Evolutionary conservation across 2,797 vertebrate species (phyloP).

Genomic region (Hapalemur alaotrensis): DNA sequence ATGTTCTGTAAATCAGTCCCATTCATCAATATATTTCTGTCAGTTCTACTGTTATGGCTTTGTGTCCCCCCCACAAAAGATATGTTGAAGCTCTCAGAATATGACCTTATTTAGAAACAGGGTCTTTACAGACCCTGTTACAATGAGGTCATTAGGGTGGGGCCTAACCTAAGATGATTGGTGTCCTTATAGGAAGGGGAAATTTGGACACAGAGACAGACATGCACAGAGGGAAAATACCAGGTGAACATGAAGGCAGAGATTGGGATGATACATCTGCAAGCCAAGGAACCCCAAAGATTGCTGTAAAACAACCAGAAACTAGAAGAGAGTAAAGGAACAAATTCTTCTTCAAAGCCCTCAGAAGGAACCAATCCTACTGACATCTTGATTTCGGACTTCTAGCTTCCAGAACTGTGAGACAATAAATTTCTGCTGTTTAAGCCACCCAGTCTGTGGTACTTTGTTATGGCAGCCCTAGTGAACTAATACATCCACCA

Average conservation of each 20-base stretch:
- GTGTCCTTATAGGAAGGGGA: not conserved
- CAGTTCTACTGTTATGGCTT: not conserved
- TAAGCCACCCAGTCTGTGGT: not conserved
- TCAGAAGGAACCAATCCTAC: not conserved
- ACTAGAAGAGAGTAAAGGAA: not conserved
- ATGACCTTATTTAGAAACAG: slow-evolving; percentile 20
- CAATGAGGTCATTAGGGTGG: not conserved
- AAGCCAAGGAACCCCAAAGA: not conserved
- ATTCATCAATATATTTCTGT: not conserved
- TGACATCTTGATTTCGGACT: not conserved
- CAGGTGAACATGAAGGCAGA: not conserved
- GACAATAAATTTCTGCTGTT: not conserved
- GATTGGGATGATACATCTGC: not conserved
- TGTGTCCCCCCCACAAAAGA: not conserved
- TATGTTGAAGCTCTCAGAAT: not conserved
- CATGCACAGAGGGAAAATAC: not conserved
- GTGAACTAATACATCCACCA: slow-evolving; percentile 14
- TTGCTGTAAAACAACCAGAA: not conserved
- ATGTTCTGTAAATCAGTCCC: not conserved
- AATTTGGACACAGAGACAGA: not conserved
- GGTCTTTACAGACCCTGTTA: slow-evolving; percentile 19
- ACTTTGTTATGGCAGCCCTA: not conserved
- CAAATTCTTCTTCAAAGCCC: not conserved
- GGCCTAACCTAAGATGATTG: not conserved
- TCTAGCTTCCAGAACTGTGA: slow-evolving; percentile 2